Conservation (phyloP, 2,888 invertebrate genomes). For the Macrosiphum euphorbiae region DNA sequence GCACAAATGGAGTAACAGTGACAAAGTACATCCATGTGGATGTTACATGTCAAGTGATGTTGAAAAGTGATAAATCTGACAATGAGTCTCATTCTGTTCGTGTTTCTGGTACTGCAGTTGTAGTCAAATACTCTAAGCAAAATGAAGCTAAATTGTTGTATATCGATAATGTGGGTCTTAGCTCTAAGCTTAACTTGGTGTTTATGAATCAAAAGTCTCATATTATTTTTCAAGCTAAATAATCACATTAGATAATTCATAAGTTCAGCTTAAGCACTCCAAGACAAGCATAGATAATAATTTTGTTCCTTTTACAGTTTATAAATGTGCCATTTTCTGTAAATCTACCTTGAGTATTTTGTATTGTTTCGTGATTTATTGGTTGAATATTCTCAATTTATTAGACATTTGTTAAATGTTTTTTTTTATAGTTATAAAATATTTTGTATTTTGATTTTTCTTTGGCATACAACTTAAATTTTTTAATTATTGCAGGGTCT, state of each 20-base stretch:
- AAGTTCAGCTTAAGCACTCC: conserved; percentile 42
- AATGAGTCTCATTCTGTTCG: conserved; percentile 75
- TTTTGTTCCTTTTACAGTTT: conserved; percentile 44
- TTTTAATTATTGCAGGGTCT: conserved; percentile 42
- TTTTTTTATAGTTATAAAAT: background rate
- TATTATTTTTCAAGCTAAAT: conserved; percentile 76
- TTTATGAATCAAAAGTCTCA: conserved; percentile 78
- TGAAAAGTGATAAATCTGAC: conserved; percentile 68
- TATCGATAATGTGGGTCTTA: conserved; percentile 79
- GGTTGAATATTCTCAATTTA: conserved; percentile 15
- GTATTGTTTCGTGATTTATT: conserved; percentile 17
- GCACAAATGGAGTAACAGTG: conserved; percentile 71
- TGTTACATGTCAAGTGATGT: conserved; percentile 78
- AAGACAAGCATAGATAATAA: conserved; percentile 21
- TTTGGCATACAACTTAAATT: conserved; percentile 3
- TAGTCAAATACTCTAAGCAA: conserved; percentile 74
- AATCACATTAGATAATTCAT: conserved; percentile 36
- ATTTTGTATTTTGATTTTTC: background rate
- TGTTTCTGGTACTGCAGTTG: conserved; percentile 78
- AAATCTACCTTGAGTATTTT: conserved; percentile 23
- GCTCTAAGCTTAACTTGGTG: conserved; percentile 78
- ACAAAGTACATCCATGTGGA: conserved; percentile 79
- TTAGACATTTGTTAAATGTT: background rate
- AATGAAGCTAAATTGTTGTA: conserved; percentile 74
- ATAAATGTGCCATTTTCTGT: conserved; percentile 47